Conservation (phyloP, 2,113 vertebrate species). For the Toxostoma redivivum region DNA sequence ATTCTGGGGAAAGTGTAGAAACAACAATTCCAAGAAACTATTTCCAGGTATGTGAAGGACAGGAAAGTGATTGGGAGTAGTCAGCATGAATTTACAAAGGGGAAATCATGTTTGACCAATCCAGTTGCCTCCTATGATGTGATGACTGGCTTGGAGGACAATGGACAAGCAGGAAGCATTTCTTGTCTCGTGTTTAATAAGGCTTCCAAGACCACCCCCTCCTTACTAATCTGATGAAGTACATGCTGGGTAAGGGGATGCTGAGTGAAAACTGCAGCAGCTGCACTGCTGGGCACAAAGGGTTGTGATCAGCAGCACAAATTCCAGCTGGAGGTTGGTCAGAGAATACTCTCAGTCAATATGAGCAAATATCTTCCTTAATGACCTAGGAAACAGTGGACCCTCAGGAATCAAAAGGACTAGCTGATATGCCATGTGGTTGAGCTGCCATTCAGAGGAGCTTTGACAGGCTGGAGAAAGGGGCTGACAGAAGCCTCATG, state of each 20-base stretch:
- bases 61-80: not conserved
- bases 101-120: not conserved
- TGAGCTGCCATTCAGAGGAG: not conserved
- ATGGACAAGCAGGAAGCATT: not conserved
- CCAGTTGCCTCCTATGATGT: not conserved
- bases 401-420: not conserved
- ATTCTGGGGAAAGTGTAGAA: not conserved
- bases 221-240: not conserved
- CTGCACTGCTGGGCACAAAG: not conserved
- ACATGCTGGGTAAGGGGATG: not conserved
- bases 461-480: not conserved
- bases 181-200: not conserved
- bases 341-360: not conserved
- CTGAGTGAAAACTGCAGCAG: not conserved
- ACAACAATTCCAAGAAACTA: not conserved
- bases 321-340: not conserved
- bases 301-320: not conserved
- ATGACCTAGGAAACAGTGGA: not conserved
- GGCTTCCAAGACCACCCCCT: not conserved
- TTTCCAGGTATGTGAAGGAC: not conserved
- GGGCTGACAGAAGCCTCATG: not conserved
- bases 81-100: not conserved
- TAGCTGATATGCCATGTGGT: not conserved
- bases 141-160: not conserved
- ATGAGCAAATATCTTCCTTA: not conserved